Conservation (phyloP, 2,888 invertebrate genomes). For the Caenorhabditis becei region DNA sequence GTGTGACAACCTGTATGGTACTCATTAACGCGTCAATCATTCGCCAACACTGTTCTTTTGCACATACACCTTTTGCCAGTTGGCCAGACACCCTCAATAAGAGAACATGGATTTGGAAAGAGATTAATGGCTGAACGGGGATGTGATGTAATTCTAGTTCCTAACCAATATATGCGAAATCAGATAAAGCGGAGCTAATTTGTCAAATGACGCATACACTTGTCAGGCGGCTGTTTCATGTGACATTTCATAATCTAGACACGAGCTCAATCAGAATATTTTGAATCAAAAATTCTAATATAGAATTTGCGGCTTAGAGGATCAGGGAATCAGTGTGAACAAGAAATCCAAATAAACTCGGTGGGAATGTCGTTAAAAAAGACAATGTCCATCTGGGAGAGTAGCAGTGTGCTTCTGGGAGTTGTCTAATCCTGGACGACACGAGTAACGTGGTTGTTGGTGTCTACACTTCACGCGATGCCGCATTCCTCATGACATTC, state of each 20-base stretch:
- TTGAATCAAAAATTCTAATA: too few relatives aligned
- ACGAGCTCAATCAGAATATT: too few relatives aligned
- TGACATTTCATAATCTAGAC: too few relatives aligned
- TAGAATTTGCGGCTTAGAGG: too few relatives aligned
- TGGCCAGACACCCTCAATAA: not conserved
- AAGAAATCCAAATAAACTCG: too few relatives aligned
- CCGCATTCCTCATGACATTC: conserved; percentile 25
- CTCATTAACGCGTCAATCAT: conserved; percentile 26
- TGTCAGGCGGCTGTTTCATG: too few relatives aligned
- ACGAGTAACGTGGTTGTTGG: conserved; percentile 49
- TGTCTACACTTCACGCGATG: conserved; percentile 34
- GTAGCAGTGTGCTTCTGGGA: conserved; percentile 19
- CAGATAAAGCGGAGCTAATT: not conserved
- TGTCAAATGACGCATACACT: not conserved
- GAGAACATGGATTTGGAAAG: not conserved
- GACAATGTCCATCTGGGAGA: not conserved
- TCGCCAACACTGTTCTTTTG: conserved; percentile 1
- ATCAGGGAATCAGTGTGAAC: too few relatives aligned
- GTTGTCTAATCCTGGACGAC: conserved; percentile 36
- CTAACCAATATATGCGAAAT: not conserved
- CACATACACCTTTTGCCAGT: not conserved
- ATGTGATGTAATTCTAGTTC: not conserved
- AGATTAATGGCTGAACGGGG: not conserved
- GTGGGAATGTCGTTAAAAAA: too few relatives aligned
- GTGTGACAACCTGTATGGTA: not conserved